Percentiles rank a stretch among this genome's conserved stretches.
Conservation (phyloP, 92 coral and sea anemone genomes). For the Meandrina meandrites region DNA sequence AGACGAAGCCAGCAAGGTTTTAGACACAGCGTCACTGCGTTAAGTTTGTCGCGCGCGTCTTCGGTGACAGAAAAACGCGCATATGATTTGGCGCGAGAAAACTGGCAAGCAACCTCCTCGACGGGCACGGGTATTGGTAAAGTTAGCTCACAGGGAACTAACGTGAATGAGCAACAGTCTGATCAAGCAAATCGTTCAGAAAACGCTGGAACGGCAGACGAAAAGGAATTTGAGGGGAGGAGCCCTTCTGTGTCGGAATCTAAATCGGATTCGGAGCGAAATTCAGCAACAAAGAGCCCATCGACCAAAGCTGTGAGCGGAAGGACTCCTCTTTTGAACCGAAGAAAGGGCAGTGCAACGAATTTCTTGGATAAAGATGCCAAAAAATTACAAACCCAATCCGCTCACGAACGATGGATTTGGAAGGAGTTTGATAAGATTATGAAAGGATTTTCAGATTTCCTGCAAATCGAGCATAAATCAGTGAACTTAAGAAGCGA, state of each 20-base stretch:
- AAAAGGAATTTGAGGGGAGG: slow-evolving; percentile 10
- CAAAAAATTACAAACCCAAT: slow-evolving; percentile 21
- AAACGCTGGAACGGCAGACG: neutral
- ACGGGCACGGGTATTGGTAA: neutral
- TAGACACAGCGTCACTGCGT: neutral
- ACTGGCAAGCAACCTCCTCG: neutral
- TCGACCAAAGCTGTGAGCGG: neutral
- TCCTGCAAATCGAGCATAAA: slow-evolving; percentile 58
- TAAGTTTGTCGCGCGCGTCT: slow-evolving; percentile 3
- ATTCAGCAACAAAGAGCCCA: neutral
- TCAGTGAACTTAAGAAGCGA: slow-evolving; percentile 30
- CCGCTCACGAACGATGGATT: slow-evolving; percentile 41
- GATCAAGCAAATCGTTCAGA: neutral
- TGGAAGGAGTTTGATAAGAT: slow-evolving; percentile 78
- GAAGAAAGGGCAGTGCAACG: neutral
- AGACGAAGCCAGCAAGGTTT: neutral
- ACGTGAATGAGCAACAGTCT: neutral
- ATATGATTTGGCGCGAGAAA: neutral
- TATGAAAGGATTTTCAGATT: slow-evolving; percentile 65
- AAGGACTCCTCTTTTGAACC: neutral
- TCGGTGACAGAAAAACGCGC: neutral
- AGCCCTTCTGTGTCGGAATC: neutral
- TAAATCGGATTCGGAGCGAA: neutral
- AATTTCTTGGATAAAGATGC: neutral
- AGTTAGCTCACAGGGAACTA: neutral